Percentiles rank a stretch among this genome's conserved stretches.
Conservation (phyloP, 2,888 invertebrate genomes). For the Cantharis lateralis region DNA sequence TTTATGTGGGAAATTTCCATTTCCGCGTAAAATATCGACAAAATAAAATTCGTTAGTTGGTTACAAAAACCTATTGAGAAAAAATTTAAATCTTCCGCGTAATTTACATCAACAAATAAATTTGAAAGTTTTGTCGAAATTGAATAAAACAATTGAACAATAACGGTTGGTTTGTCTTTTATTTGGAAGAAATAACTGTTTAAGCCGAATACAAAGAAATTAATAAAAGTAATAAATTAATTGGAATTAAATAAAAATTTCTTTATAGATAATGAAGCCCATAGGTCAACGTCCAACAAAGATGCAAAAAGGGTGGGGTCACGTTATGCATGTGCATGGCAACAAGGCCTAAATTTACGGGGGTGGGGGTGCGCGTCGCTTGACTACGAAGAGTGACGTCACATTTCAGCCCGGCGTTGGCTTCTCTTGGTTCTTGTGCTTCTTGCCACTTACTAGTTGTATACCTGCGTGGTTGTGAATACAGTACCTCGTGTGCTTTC, state of each 20-base stretch:
- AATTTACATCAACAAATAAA: not conserved
- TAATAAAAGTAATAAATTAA: constrained; percentile 2
- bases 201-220: not conserved
- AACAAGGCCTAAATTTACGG: constrained; percentile 41
- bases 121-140: not conserved
- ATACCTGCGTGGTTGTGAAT: constrained; percentile 32
- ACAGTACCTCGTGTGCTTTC: constrained; percentile 28
- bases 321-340: constrained; percentile 47
- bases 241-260: not conserved
- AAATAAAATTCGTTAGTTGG: not conserved
- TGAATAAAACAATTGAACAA: not conserved
- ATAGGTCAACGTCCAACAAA: constrained; percentile 28
- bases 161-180: not conserved
- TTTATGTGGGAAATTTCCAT: not conserved
- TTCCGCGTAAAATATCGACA: not conserved
- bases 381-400: constrained; percentile 36
- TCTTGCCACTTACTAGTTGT: constrained; percentile 32
- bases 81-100: not conserved
- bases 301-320: constrained; percentile 31
- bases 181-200: not conserved
- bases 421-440: constrained; percentile 30
- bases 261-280: constrained; percentile 23
- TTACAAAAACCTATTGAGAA: not conserved
- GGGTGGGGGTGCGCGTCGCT: constrained; percentile 45
- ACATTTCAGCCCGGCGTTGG: constrained; percentile 33